phyloP scores from a whole-genome alignment of 2,113 vertebrate genomes.

The Mormoops blainvillei region DNA sequence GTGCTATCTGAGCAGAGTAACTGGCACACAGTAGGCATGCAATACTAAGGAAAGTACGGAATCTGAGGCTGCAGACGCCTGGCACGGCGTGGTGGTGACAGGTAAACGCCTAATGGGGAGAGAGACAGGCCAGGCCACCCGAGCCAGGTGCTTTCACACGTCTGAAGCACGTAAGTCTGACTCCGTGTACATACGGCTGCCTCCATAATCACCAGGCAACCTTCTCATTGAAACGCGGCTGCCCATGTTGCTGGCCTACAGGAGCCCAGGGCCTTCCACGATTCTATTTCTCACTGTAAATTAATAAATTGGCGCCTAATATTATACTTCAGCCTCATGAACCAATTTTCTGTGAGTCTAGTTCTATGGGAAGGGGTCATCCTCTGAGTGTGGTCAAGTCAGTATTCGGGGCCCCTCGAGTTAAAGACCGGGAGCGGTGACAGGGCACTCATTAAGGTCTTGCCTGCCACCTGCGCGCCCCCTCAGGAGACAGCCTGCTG shows the following conservation, averaged over 20 bases:
- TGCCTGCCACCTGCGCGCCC: neutral
- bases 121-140: neutral
- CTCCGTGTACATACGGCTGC: rapidly evolving
- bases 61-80: neutral
- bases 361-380: neutral
- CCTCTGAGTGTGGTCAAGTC: neutral
- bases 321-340: neutral
- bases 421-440: neutral
- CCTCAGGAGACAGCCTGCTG: neutral
- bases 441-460: neutral
- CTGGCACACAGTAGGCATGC: neutral
- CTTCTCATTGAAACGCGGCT: neutral
- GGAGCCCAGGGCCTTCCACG: neutral
- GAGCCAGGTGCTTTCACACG: neutral
- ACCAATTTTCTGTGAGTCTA: neutral
- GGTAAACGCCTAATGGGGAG: neutral
- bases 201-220: neutral
- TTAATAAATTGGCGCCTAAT: neutral
- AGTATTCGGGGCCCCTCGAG: neutral
- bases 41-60: neutral
- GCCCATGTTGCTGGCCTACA: neutral
- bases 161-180: neutral
- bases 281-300: neutral
- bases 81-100: neutral
- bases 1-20: neutral